phyloP scores from a whole-genome alignment of 2,888 invertebrate genomes.

The Poecilus cupreus region DNA sequence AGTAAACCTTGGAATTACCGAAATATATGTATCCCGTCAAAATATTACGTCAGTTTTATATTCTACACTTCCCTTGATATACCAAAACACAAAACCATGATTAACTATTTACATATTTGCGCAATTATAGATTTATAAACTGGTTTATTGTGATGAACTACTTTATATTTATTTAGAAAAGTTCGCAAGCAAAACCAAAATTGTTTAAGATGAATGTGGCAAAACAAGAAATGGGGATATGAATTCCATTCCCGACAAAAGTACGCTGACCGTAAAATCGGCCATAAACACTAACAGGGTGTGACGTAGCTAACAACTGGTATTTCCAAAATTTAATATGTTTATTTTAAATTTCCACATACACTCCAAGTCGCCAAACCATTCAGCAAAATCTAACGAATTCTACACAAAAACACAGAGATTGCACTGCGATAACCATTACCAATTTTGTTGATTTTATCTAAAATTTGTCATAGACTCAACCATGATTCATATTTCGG shows the following conservation, averaged over 20 bases:
- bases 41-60: slow-evolving; percentile 33
- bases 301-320: slow-evolving; percentile 1
- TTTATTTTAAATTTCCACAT: not conserved
- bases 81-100: not conserved
- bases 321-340: slow-evolving; percentile 31
- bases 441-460: not conserved
- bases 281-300: not conserved
- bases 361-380: not conserved
- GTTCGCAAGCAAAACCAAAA: not conserved
- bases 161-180: not conserved
- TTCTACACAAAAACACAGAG: not conserved
- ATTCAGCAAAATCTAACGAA: not conserved
- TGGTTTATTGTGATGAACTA: too few species aligned
- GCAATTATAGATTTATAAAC: too few species aligned
- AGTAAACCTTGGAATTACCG: slow-evolving; percentile 40
- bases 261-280: slow-evolving; percentile 14
- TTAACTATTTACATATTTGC: not conserved
- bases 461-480: not conserved
- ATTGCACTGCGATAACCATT: not conserved
- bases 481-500: not conserved
- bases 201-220: not conserved
- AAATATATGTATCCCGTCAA: slow-evolving; percentile 14
- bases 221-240: not conserved
- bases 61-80: not conserved
- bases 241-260: not conserved